A percentile compares a stretch with the other conserved stretches of the same genome.
phyloP scores from a whole-genome alignment of 1,140 invertebrate genomes.

The Zelostemma sp. region DNA sequence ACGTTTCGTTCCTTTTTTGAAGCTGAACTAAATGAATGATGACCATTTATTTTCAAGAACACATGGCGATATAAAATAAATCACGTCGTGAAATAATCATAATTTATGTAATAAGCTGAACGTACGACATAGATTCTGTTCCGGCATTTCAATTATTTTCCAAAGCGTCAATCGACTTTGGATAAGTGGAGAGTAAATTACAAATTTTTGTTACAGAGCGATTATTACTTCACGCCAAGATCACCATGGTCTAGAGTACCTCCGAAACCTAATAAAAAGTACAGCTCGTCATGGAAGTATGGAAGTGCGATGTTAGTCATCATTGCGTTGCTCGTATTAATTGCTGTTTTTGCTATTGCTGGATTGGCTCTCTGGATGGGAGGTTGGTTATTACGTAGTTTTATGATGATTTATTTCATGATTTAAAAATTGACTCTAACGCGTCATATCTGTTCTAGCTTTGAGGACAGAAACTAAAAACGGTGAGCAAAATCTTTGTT shows the following conservation, averaged over 20 bases:
- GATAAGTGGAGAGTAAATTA: too few relatives aligned
- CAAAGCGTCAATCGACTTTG: too few relatives aligned
- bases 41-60: too few relatives aligned
- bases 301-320: constrained; percentile 78
- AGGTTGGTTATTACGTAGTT: constrained; percentile 67
- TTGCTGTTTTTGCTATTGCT: constrained; percentile 80
- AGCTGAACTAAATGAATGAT: too few relatives aligned
- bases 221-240: constrained; percentile 61
- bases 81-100: too few relatives aligned
- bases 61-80: too few relatives aligned
- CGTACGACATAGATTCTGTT: too few relatives aligned
- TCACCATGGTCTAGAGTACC: constrained; percentile 61
- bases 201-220: constrained; percentile 56
- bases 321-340: constrained; percentile 77
- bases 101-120: too few relatives aligned
- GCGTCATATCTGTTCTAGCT: constrained; percentile 63
- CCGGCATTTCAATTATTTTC: too few relatives aligned
- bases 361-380: constrained; percentile 84
- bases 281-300: constrained; percentile 66
- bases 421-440: too few relatives aligned
- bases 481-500: constrained; percentile 55
- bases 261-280: constrained; percentile 48
- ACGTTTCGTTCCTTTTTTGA: too few relatives aligned
- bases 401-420: not conserved
- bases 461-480: constrained; percentile 67